phyloP scores from a whole-genome alignment of 2,888 invertebrate genomes.

The Sminthurinus aureus region DNA sequence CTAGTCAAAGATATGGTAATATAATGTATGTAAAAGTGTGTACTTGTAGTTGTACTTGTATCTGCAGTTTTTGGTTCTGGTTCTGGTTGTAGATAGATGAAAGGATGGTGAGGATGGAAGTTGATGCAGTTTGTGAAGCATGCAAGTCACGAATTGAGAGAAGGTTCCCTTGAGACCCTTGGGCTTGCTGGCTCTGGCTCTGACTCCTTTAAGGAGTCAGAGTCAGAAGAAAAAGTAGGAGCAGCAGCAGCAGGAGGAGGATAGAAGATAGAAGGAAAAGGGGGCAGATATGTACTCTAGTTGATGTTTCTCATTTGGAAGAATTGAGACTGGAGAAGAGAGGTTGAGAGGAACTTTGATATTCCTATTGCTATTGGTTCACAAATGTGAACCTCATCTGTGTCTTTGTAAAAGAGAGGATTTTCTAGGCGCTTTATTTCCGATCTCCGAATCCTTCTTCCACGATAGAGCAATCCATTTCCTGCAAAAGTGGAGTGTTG shows the following conservation, averaged over 20 bases:
- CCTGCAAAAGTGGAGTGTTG: slow-evolving; percentile 5
- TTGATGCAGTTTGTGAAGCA: slow-evolving; percentile 37
- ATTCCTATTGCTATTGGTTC: slow-evolving; percentile 6
- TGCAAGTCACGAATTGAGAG: slow-evolving; percentile 48
- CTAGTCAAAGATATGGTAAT: neutral
- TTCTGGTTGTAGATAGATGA: neutral
- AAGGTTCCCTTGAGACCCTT: slow-evolving; percentile 47
- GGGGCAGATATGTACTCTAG: slow-evolving; percentile 12
- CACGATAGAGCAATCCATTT: slow-evolving; percentile 18
- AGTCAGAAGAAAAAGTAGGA: neutral
- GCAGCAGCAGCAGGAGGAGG: slow-evolving; percentile 1
- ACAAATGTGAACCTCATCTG: slow-evolving; percentile 51
- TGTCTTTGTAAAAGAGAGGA: slow-evolving; percentile 39
- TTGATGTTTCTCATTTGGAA: slow-evolving; percentile 2
- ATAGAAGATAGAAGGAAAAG: slow-evolving; percentile 12
- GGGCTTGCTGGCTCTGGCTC: slow-evolving; percentile 18
- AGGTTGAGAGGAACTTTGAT: neutral
- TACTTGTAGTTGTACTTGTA: neutral
- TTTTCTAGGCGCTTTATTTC: slow-evolving; percentile 44
- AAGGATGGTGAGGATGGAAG: slow-evolving; percentile 22
- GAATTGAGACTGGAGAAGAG: neutral
- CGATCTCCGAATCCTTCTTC: slow-evolving; percentile 40
- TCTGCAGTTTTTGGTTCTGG: neutral
- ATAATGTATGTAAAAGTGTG: neutral
- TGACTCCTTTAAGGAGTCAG: slow-evolving; percentile 12